Conservation (phyloP, 2,888 invertebrate genomes). For the Kryphioiulus occultus region DNA sequence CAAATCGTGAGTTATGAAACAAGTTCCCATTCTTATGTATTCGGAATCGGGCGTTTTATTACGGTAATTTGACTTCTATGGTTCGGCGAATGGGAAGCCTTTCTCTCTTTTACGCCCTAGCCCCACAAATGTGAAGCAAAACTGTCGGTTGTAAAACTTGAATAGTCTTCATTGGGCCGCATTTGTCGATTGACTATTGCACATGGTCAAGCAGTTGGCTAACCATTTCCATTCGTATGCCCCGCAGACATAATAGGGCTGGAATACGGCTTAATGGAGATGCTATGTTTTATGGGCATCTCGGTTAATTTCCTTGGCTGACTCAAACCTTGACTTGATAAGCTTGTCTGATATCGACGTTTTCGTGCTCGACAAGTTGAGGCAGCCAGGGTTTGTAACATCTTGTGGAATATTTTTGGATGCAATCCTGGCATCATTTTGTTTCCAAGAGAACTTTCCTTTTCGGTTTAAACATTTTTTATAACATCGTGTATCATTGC, state of each 20-base stretch:
- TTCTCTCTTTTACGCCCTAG: neutral
- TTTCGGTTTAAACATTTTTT: too few relatives aligned
- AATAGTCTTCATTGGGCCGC: neutral
- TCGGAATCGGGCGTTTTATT: conserved; percentile 8
- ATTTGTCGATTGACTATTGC: neutral
- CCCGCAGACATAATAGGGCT: neutral
- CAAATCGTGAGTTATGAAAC: conserved; percentile 37
- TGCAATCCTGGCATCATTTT: too few relatives aligned
- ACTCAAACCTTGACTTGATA: neutral
- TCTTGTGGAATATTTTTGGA: too few relatives aligned
- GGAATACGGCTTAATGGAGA: neutral
- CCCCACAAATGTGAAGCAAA: neutral
- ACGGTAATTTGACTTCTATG: conserved; percentile 14
- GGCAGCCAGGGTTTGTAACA: too few relatives aligned
- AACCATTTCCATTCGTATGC: neutral
- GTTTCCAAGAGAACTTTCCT: too few relatives aligned
- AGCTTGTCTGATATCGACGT: too few relatives aligned
- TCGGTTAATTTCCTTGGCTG: neutral
- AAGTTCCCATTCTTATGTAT: neutral
- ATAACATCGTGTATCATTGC: too few relatives aligned
- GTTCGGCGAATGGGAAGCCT: neutral
- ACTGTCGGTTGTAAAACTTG: conserved; percentile 14
- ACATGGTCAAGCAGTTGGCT: neutral
- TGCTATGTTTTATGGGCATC: neutral
- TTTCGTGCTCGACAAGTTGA: too few relatives aligned